Base-by-base conservation (phyloP, 2,888 invertebrate species). In the Polymixis flavicincta region DNA sequence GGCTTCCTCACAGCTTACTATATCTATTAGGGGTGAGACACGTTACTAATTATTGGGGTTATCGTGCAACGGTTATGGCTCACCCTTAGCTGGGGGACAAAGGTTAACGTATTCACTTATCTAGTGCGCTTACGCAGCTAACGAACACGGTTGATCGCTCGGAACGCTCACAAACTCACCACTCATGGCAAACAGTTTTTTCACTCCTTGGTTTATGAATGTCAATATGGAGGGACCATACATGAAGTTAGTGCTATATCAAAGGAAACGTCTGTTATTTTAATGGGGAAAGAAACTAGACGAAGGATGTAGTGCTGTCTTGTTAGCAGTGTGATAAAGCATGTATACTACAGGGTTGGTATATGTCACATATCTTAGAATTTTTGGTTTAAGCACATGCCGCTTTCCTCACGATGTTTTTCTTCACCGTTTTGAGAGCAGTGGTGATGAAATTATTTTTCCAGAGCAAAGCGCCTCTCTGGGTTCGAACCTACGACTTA, bases 51-150 rank as follows among this genome's bases (percentile, higher is more conserved):
- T 89, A 89, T 80, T 84, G 82, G 91, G 92, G 91, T 91, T 91
- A 89, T 90, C 87, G 79, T 84, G 86, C 88, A 94, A 94, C 94
- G 92, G 93, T 90, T 91, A 83, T 74, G 81, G 86, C 82, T 80
- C 88, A 88, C 90, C 92, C 90, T 86, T 84, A 78, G 76, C 71
- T 78, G 78, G 89, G 90, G 92, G 85, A 89, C 89, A 94, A 94
- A 95, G 93, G 94, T 94, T 94, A 95, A 95, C 92, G 90, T 89
- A 93, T 94, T 92, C 93, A 92, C 91, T 93, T 93, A 94, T 93
- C 92, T 89, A 91, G 87, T 78, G 54, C 67, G 73, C 66, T 65
- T 76, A 72, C 78, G 82, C 76, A 82, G 76, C 83, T 88, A 89
- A 87, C 84, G 83, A 84, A 88, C 83, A 80, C 87, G 92, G 92